Evolutionary conservation across 2,888 invertebrate genomes (phyloP).

Genomic region (Eristalinus aeneus): DNA sequence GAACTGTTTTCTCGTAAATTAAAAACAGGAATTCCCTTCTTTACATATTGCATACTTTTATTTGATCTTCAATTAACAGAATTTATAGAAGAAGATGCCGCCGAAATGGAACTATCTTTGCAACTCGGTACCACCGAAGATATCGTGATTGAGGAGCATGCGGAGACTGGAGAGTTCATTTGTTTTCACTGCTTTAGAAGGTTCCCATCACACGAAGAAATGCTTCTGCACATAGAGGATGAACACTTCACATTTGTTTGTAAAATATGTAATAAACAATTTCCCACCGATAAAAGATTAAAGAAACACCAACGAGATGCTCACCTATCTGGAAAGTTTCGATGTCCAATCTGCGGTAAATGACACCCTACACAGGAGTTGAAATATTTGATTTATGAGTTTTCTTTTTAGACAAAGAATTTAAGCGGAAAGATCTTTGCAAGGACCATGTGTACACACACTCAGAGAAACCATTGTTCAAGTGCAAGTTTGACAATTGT

Average conservation of each 20-base stretch:
- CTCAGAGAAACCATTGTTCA: conserved; percentile 48
- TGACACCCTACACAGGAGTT: not conserved
- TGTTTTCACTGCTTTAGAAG: conserved; percentile 48
- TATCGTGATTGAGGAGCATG: not conserved
- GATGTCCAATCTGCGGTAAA: conserved; percentile 54
- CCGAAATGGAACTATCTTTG: conserved; percentile 3
- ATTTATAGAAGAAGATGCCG: conserved; percentile 18
- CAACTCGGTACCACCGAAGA: conserved; percentile 37
- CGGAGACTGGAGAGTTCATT: not conserved
- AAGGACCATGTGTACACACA: conserved; percentile 54
- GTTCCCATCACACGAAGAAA: conserved; percentile 18
- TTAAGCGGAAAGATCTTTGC: conserved; percentile 54
- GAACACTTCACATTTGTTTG: conserved; percentile 50
- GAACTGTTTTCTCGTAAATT: not conserved
- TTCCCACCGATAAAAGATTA: conserved; percentile 60
- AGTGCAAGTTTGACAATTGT: conserved; percentile 45
- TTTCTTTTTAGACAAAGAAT: conserved; percentile 37
- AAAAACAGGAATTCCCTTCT: not conserved
- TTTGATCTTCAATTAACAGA: not conserved
- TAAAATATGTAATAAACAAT: conserved; percentile 49
- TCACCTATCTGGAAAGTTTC: conserved; percentile 50
- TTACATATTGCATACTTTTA: not conserved
- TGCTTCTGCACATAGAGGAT: conserved; percentile 47
- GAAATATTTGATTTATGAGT: not conserved
- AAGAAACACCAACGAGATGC: conserved; percentile 50